Evolutionary conservation across 2,113 vertebrate species (phyloP).

Genomic region (Caloenas nicobarica): DNA sequence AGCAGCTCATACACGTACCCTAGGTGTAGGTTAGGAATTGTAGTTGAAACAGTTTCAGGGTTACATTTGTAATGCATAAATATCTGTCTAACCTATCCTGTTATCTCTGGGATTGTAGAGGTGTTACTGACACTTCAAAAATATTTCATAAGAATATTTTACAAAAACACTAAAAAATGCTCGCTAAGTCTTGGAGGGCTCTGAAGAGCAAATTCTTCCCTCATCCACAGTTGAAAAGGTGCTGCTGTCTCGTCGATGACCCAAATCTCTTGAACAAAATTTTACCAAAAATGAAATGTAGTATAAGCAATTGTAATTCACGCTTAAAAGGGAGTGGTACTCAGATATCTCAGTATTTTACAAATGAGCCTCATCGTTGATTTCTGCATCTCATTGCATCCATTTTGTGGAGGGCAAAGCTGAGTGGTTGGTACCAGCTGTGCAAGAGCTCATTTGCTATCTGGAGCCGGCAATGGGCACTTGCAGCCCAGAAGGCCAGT

Average conservation of each 20-base stretch:
- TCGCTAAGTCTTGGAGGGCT: background rate
- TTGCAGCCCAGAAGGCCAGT: no score
- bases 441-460: background rate
- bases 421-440: background rate
- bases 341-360: background rate
- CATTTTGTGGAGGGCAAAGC: background rate
- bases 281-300: background rate
- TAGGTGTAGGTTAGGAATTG: background rate
- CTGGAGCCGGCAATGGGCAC: background rate
- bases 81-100: background rate
- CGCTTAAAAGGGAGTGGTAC: accelerated
- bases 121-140: background rate
- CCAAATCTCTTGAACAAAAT: background rate
- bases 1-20: background rate
- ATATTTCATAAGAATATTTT: background rate
- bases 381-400: background rate
- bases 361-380: accelerated
- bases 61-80: background rate
- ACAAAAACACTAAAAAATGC: background rate
- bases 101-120: background rate
- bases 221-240: background rate
- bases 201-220: background rate
- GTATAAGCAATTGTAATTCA: background rate
- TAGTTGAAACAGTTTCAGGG: background rate
- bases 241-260: background rate